Evolutionary conservation across 2,797 vertebrate species (phyloP).

Genomic region (Apodemus agrarius): DNA sequence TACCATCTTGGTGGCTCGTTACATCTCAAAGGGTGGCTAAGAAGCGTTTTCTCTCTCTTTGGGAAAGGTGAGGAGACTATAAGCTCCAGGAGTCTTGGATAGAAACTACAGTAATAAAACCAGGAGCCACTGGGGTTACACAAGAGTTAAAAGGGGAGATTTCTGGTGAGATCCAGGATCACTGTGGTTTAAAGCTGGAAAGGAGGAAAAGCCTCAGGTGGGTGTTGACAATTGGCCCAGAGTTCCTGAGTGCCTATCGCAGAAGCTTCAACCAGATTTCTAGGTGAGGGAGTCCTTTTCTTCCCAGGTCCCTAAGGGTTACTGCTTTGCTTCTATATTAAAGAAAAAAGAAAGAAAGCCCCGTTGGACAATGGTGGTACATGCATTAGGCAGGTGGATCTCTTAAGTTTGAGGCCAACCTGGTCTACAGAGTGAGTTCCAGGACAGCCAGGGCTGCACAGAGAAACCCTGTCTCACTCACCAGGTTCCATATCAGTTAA

Average conservation of each 20-base stretch:
- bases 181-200: background rate
- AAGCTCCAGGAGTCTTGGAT: background rate
- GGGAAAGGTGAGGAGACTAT: background rate
- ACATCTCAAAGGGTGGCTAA: background rate
- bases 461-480: background rate
- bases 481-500: background rate
- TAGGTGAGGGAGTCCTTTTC: background rate
- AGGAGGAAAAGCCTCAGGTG: background rate
- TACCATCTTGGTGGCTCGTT: background rate
- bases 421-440: background rate
- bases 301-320: background rate
- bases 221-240: background rate
- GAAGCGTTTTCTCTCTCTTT: background rate
- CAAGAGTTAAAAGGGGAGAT: background rate
- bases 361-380: background rate
- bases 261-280: background rate
- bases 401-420: background rate
- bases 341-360: background rate
- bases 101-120: background rate
- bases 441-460: background rate
- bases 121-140: background rate
- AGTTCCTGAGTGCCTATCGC: background rate
- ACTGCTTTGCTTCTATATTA: background rate
- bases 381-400: background rate
- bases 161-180: background rate